Evolutionary conservation across 2,888 invertebrate genomes (phyloP).

Genomic region (Ectemnius lituratus): DNA sequence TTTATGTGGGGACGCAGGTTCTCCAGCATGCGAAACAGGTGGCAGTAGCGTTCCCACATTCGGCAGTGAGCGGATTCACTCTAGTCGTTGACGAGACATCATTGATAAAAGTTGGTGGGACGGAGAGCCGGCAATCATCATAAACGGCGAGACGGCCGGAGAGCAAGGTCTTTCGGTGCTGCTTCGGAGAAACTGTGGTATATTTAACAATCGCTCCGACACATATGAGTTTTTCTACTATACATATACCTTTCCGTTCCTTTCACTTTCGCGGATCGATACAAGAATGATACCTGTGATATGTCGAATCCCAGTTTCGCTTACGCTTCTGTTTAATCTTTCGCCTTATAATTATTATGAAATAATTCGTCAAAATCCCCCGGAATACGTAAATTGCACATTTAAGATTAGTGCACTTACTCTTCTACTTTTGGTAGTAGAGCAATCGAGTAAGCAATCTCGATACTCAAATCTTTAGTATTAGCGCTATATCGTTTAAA

Average conservation of each 20-base stretch:
- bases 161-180: constrained; percentile 50
- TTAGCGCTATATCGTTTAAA: constrained; percentile 47
- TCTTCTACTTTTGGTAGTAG: too few relatives aligned
- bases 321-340: not conserved
- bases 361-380: too few relatives aligned
- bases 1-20: constrained; percentile 94
- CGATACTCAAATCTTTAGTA: too few relatives aligned
- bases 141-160: constrained; percentile 42
- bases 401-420: too few relatives aligned
- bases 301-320: constrained; percentile 26
- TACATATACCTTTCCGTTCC: constrained; percentile 29
- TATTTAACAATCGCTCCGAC: constrained; percentile 5
- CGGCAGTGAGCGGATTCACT: constrained; percentile 18
- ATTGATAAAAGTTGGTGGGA: constrained; percentile 32
- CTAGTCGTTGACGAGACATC: constrained; percentile 15
- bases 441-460: too few relatives aligned
- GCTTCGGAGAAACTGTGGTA: constrained; percentile 11
- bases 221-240: constrained; percentile 21
- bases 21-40: constrained; percentile 87
- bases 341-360: too few relatives aligned
- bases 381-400: too few relatives aligned
- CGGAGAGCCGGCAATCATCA: constrained; percentile 17
- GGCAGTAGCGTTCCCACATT: constrained; percentile 82
- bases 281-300: constrained; percentile 41
- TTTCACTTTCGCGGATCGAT: constrained; percentile 30